A percentile compares a stretch with the other conserved stretches of the same genome.
Evolutionary conservation across 1,140 invertebrate genomes (phyloP).

Genomic region (Dreissena polymorpha): DNA sequence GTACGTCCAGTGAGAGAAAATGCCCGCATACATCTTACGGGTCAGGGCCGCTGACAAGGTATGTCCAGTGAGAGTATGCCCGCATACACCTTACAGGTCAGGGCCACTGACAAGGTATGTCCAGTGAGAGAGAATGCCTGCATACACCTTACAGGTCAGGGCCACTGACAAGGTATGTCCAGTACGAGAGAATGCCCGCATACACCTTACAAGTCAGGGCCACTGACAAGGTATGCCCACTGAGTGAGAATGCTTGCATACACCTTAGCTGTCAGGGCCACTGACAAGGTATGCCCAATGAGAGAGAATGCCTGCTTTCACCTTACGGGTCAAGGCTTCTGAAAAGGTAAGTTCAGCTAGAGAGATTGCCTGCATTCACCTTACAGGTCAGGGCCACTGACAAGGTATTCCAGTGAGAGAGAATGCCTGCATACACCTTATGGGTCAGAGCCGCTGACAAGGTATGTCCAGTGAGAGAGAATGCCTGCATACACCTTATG

Average conservation of each 20-base stretch:
- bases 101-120: too few species aligned
- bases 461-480: constrained; percentile 82
- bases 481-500: too few species aligned
- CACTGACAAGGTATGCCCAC: constrained; percentile 76
- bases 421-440: background rate
- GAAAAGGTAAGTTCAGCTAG: constrained; percentile 71
- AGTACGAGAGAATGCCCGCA: constrained; percentile 80
- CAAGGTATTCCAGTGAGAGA: constrained; percentile 82
- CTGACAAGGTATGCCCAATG: constrained; percentile 70
- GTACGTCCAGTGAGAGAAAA: constrained; percentile 82
- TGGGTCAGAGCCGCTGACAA: too few species aligned
- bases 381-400: too few species aligned
- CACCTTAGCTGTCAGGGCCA: too few species aligned
- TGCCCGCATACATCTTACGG: too few species aligned
- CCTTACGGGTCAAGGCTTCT: too few species aligned
- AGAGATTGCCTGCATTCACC: constrained; percentile 74
- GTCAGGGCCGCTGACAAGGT: too few species aligned
- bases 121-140: constrained; percentile 82
- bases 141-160: too few species aligned
- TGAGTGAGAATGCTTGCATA: constrained; percentile 82
- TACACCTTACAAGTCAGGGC: too few species aligned
- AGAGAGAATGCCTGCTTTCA: constrained; percentile 80
- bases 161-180: too few species aligned
- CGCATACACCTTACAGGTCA: too few species aligned
- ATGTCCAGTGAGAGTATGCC: constrained; percentile 80